Conservation (phyloP, 2,113 vertebrate species). For the Astatotilapia flaviijosephi region DNA sequence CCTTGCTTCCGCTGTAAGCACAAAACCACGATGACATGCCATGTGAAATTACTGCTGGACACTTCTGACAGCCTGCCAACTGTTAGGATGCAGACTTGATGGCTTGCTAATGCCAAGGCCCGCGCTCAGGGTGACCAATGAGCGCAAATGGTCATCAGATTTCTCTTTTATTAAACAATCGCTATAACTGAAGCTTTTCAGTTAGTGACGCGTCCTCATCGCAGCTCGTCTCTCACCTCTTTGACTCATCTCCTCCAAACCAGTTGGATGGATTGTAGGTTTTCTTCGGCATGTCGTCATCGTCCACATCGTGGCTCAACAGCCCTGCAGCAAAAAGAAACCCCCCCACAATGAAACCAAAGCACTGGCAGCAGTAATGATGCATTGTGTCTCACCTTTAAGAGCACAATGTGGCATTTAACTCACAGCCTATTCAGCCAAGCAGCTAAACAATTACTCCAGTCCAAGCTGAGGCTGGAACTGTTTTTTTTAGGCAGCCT, state of each 20-base stretch:
- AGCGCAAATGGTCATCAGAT: background rate
- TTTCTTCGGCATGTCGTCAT: background rate
- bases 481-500: background rate
- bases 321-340: slow-evolving; percentile 48
- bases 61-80: background rate
- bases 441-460: background rate
- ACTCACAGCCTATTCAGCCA: background rate
- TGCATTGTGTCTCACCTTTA: background rate
- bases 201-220: background rate
- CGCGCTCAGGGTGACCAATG: background rate
- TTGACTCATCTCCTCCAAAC: slow-evolving; percentile 42
- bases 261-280: slow-evolving; percentile 48
- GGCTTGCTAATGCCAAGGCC: background rate
- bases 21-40: slow-evolving; percentile 59
- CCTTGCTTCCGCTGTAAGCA: slow-evolving; percentile 68
- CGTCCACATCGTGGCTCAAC: slow-evolving; percentile 62
- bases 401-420: background rate
- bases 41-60: background rate
- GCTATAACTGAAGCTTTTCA: background rate
- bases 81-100: background rate
- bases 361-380: background rate
- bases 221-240: slow-evolving; percentile 14
- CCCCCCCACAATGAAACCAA: background rate
- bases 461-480: background rate
- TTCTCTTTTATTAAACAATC: background rate